These are phyloP conservation scores for Alexandromys fortis DNA, from an alignment of 2,113 vertebrate species.

Conservation along the genomic window DNA sequence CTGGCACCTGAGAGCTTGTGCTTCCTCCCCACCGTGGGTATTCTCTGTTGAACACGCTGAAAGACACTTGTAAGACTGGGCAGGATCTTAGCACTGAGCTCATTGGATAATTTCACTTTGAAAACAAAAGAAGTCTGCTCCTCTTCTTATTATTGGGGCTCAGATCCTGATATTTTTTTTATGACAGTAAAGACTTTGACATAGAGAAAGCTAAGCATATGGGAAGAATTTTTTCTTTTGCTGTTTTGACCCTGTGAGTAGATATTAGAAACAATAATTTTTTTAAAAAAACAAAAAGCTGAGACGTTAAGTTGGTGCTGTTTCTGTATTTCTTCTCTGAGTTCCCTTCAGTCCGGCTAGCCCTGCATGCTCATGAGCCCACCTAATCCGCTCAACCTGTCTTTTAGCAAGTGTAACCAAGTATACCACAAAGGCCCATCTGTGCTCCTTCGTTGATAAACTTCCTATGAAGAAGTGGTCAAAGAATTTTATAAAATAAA, in stretches of 20 bases:
- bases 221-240: conserved; percentile 30
- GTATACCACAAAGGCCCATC: not conserved
- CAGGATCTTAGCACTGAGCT: not conserved
- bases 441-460: conserved; percentile 38
- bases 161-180: conserved; percentile 23
- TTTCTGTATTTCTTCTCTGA: conserved; percentile 46
- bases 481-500: conserved; percentile 49
- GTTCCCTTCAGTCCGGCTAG: conserved; percentile 34
- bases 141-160: not conserved
- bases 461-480: conserved; percentile 6
- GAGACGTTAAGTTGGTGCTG: conserved; percentile 25
- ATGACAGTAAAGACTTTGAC: conserved; percentile 28
- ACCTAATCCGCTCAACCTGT: not conserved
- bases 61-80: not conserved
- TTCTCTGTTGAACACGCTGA: not conserved
- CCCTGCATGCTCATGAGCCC: not conserved
- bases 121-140: not conserved
- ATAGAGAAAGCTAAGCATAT: not conserved
- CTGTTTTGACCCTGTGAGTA: conserved; percentile 33
- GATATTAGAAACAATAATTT: not conserved
- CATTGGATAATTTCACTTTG: not conserved
- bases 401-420: conserved; percentile 49
- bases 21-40: not conserved
- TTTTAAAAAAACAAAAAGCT: not conserved
- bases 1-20: not conserved